Evolutionary conservation across 2,113 vertebrate genomes (phyloP), one percentile per base, ranked within the genome.

Genomic region (Eubucco bourcierii): DNA sequence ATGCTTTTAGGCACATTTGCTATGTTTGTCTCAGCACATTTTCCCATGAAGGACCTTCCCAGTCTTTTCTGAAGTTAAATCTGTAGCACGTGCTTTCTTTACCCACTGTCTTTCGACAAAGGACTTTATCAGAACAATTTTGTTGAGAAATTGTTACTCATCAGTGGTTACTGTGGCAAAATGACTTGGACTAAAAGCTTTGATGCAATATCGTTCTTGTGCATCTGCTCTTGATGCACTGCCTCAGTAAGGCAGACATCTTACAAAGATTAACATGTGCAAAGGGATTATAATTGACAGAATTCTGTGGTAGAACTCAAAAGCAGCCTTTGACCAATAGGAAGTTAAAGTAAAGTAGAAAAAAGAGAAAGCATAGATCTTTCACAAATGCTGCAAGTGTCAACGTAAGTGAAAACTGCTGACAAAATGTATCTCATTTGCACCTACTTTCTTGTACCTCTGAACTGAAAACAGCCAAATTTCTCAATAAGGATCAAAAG

Each of bases 11-110:
- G 8, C 28, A 53, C 15, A 16, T 70, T 47, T 75, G n/a, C 15
- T 15, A 64, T 4, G 1, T 75, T 52, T 9, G 2, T 67, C 28
- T 75, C 14, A 59, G n/a, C 5, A 39, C 0, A 0, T 46, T 58
- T 67, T 64, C 29, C 21, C 6, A 29, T 34, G 29, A 58, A 61
- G 5, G 11, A 33, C 23, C 17, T 80, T 80, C 34, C 50, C 75
- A 68, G 37, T 25, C 33, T 60, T 75, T 55, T 60, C 24, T 68
- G 34, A 66, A 16, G 46, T 39, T 2, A 63, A 63, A 65, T 65
- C n/a, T 6, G 7, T 41, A 27, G 4, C 9, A 18, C 58, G 8
- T 44, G 39, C 14, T 25, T 28, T 18, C 24, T 14, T 25, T 28
- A 18, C 24, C 5, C 12, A 24, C 10, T 46, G 31, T 46, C 12